Evolutionary conservation across 2,797 vertebrate species (phyloP), one percentile per base, ranked within the genome.

Genomic region (Garrulus glandarius): DNA sequence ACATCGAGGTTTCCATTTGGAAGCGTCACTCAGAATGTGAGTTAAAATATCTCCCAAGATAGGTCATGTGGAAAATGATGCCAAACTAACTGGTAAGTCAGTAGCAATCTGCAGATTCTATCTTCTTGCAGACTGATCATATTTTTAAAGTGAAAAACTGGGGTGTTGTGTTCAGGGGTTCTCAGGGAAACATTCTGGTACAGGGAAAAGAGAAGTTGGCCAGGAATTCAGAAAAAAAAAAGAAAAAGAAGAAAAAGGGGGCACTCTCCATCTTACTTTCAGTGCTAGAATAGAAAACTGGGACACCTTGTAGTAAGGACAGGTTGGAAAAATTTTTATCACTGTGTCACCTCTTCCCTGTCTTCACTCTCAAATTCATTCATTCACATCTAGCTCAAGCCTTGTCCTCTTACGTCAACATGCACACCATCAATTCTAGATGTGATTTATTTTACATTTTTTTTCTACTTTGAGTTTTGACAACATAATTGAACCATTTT

Each of bases 141-240:
- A 96, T 96, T 96, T 96, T 93, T 93, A 76, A 95, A 94, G 72
- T 59, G 74, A 91, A 96, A 95, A 97, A 92, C 89, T 94, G 82
- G 95, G 91, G 91, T 91, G 87, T 95, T 93, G 92, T 96, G 92
- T 95, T 94, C 92, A 92, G 89, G 92, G 95, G 92, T 91, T 96
- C 95, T 96, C 72, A 91, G 37, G 65, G 57, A 95, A 95, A 85
- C 52, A 36, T 94, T 97, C 91, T 94, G 89, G 82, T 79, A 59
- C 61, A 81, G 78, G 43, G 23, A 84, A 84, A 91, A 67, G n/a
- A 60, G 50, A 94, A 85, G 53, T 30, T 91, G 69, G 92, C 87
- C 49, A 89, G 57, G 81, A 94, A 94, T 77, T 59, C 23, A 70
- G 60, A 1, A 29, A 41, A 52, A 72, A 55, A n/a, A 72, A 60